phyloP scores from a whole-genome alignment of 2,888 invertebrate genomes.

The Euplexia lucipara region DNA sequence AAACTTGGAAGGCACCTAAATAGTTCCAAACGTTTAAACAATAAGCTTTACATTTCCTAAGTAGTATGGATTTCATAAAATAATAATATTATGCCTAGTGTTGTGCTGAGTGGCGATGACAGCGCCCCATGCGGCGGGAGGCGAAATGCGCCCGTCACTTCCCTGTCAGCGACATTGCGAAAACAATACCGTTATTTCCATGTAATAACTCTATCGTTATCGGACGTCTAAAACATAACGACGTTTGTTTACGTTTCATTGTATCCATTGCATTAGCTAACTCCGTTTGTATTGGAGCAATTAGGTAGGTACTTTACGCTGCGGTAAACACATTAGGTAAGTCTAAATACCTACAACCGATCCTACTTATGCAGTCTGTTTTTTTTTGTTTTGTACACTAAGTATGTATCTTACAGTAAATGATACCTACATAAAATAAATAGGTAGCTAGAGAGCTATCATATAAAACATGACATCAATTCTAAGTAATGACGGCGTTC shows the following conservation, averaged over 20 bases:
- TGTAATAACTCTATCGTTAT: slow-evolving; percentile 84
- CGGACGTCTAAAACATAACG: slow-evolving; percentile 81
- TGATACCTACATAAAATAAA: background rate
- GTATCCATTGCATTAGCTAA: slow-evolving; percentile 59
- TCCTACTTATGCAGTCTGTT: background rate
- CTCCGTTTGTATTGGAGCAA: slow-evolving; percentile 27
- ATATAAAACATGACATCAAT: background rate
- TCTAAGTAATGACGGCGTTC: too few relatives aligned
- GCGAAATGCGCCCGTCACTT: slow-evolving; percentile 81
- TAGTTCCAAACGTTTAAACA: slow-evolving; percentile 29
- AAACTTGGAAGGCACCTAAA: slow-evolving; percentile 12
- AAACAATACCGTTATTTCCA: slow-evolving; percentile 85
- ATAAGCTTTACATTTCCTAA: slow-evolving; percentile 44
- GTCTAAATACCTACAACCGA: background rate
- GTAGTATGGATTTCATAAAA: slow-evolving; percentile 65
- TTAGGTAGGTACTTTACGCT: slow-evolving; percentile 43
- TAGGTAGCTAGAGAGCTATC: background rate
- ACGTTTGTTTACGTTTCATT: slow-evolving; percentile 77
- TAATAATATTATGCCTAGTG: slow-evolving; percentile 73
- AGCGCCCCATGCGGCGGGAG: slow-evolving; percentile 82
- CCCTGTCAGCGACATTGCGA: slow-evolving; percentile 77
- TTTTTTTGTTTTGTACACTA: background rate
- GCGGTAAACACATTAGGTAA: slow-evolving; percentile 5
- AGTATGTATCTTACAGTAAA: background rate
- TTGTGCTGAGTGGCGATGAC: slow-evolving; percentile 82